Evolutionary conservation across 2,888 invertebrate species (phyloP), one percentile per base, ranked within the genome.

Genomic region (Leptinotarsa juncta): DNA sequence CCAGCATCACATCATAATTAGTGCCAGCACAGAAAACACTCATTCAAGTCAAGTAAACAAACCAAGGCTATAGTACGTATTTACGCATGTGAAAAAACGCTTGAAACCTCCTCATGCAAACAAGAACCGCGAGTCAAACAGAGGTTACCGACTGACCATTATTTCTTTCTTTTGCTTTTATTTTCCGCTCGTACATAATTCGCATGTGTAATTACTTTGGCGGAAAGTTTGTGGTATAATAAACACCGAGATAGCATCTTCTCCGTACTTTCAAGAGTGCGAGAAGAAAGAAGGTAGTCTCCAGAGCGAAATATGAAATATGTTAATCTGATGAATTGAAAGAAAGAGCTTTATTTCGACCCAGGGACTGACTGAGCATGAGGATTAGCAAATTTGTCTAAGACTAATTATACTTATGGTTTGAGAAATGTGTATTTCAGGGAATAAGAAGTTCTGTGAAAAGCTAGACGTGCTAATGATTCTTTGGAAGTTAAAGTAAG

Each of bases 181-280:
- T 62, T 62, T 62, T 62, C n/a, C n/a, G 16, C 42, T 67, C 4
- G 55, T 69, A 42, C 68, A 53, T 69, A 42, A 42, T 55, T 69
- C 68, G 55, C 68, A 69, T 69, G 32, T 69, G 68, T 50, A 69
- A 69, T 69, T 69, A 69, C 68, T 69, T 69, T 53, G 42, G 55
- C 68, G 68, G 68, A 55, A 69, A 57, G 53, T 69, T 62, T 62
- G 62, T 62, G 62, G 62, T 62, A 62, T 62, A 62, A 62, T 62
- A 62, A 62, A 62, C 62, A 32, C 62, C 4, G 32, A 16, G 62
- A 62, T 62, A 62, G n/a, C 62, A 62, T 62, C 62, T 60, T 20
- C 60, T 62, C 3, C 62, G 62, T 42, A 42, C 62, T 62, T 62
- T 42, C 62, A 42, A 69, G 55, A 42, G 55, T 69, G 68, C 68